These are phyloP conservation scores for Aphelocoma coerulescens DNA, from an alignment of 2,113 vertebrate genomes.

Conservation along the genomic window DNA sequence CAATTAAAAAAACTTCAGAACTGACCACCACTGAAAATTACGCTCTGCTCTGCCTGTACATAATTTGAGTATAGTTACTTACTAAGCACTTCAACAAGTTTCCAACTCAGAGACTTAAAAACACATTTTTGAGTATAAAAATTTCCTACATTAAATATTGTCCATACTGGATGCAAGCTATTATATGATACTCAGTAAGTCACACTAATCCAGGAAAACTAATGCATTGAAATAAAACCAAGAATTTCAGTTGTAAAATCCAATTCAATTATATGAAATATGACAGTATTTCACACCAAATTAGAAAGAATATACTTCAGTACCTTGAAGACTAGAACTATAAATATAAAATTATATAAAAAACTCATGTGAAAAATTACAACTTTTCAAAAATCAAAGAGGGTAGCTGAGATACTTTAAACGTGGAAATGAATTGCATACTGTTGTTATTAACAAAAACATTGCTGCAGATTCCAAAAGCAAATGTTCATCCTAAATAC, in stretches of 20 bases:
- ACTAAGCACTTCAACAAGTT: background rate
- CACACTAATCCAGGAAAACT: background rate
- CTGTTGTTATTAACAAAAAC: background rate
- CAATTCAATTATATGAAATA: background rate
- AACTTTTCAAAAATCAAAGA: background rate
- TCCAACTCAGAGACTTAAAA: background rate
- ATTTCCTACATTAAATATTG: background rate
- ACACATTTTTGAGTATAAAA: background rate
- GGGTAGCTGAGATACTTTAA: background rate
- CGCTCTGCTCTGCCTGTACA: background rate
- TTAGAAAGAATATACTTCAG: background rate
- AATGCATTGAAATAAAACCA: background rate
- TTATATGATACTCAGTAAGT: background rate
- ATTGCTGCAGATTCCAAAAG: background rate
- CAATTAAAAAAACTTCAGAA: background rate
- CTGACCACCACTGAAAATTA: background rate
- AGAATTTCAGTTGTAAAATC: background rate
- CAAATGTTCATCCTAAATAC: background rate
- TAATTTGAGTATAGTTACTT: background rate
- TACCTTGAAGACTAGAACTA: background rate
- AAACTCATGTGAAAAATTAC: background rate
- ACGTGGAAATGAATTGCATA: background rate
- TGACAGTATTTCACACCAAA: background rate
- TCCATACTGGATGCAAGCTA: background rate
- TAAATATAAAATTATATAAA: background rate